Evolutionary conservation across 30 jellyfish, hydroid and myxozoan genomes (phyloP).

Genomic region (Phacellophora camtschatica): DNA sequence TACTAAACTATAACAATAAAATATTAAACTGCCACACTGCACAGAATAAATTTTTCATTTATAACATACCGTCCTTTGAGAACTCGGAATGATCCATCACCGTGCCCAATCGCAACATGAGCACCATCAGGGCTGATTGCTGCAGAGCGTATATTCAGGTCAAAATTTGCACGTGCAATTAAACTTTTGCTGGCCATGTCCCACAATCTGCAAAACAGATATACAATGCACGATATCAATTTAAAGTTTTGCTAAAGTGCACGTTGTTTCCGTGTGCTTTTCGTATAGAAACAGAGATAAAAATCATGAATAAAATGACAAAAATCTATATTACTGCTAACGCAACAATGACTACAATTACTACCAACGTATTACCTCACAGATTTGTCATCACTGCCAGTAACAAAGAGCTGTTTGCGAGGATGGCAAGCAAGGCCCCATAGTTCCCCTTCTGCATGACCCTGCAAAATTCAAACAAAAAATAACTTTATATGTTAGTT

Average conservation of each 20-base stretch:
- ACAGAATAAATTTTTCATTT: no score
- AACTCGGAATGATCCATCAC: conserved; percentile 90
- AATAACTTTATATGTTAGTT: no score
- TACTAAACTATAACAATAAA: no score
- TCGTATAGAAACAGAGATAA: no score
- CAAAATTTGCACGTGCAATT: conserved; percentile 76
- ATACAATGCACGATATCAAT: not conserved
- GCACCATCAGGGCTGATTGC: conserved; percentile 93
- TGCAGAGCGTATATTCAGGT: conserved; percentile 71
- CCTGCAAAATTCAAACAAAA: no score
- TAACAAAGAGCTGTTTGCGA: conserved; percentile 80
- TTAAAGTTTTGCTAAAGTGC: no score
- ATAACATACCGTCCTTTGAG: conserved; percentile 91
- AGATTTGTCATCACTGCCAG: conserved; percentile 93
- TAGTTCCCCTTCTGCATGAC: conserved; percentile 99
- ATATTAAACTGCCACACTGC: no score
- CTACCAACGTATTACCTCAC: conserved; percentile 59
- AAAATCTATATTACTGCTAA: no score
- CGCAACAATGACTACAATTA: not conserved
- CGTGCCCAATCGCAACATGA: conserved; percentile 86
- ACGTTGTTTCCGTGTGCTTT: no score
- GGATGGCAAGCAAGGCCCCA: conserved; percentile 98
- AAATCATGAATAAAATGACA: no score
- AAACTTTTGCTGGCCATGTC: conserved; percentile 82
- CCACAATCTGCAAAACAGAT: conserved; percentile 62